A percentile compares a stretch with the other conserved stretches of the same genome.
Evolutionary conservation across 2,113 vertebrate genomes (phyloP).

Genomic region (Bothrops jararaca): DNA sequence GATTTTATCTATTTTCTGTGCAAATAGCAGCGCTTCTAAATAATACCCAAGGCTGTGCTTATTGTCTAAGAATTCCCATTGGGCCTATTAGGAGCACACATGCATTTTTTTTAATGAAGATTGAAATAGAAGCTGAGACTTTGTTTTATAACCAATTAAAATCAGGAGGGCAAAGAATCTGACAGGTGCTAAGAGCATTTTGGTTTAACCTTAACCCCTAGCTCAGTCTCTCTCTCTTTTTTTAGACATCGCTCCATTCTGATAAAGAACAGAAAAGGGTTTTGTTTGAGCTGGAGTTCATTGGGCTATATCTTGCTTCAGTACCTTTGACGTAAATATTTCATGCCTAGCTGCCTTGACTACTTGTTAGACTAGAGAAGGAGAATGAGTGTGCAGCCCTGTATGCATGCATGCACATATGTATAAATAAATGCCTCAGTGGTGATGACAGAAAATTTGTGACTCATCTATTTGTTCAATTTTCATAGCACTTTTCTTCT

Average conservation of each 20-base stretch:
- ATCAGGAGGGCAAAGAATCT: neutral
- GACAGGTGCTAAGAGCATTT: neutral
- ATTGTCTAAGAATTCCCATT: neutral
- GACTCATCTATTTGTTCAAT: neutral
- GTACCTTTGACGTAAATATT: neutral
- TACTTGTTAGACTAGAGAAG: neutral
- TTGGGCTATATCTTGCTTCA: neutral
- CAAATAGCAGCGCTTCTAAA: neutral
- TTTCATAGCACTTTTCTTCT: neutral
- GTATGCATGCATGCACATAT: neutral
- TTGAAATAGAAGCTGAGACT: neutral
- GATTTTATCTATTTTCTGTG: neutral
- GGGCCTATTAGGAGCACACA: neutral
- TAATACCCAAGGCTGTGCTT: neutral
- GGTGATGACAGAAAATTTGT: neutral
- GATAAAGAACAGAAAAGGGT: neutral
- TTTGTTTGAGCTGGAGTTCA: neutral
- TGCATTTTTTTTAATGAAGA: neutral
- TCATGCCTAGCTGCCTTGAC: neutral
- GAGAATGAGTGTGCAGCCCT: neutral
- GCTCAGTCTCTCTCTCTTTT: neutral
- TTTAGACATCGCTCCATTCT: neutral
- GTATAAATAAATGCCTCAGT: neutral
- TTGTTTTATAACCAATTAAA: neutral
- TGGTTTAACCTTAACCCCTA: neutral